Base-by-base conservation (phyloP, 2,888 invertebrate genomes). In the Pycnomerus fuliginosus region DNA sequence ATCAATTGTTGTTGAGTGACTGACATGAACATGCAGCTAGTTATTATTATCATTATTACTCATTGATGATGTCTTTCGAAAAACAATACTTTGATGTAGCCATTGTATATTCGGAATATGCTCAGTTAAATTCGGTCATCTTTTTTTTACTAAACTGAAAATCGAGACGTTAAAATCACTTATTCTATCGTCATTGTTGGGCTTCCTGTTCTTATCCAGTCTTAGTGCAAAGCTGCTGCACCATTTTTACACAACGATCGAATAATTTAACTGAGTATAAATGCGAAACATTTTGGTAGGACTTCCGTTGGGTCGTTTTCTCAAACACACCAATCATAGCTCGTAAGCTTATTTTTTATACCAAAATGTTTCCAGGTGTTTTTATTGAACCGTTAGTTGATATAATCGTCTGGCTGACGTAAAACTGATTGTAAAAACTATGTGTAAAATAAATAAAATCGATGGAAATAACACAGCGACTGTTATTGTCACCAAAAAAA, bases 391-490 rank as follows among this genome's bases (percentile, higher is more conserved):
- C 13, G 13, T 34, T 25, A 63, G 59, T 55, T 61, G 64, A 56
- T 34, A 56, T 62, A 65, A 61, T 59, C 60, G 54, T 51, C 48
- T 55, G 55, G 61, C 62, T 61, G 57, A 61, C 55, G 54, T 63
- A 65, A 60, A 48, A 50, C 61, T 64, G 62, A 60, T 62, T 62
- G 64, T 65, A 64, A 58, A 63, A 46, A 56, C 56, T 60, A 57
- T 68, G 53, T 67, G 61, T 62, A 62, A 66, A 58, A 64, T 58
- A 61, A 59, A 53, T 61, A 62, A 64, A 57, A 49, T 49, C 55
- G 48, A 54, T 40, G 39, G 60, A 62, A 64, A 61, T 49, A 60
- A 62, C 64, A 62, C 64, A 67, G 63, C 62, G 65, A 64, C 60
- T 58, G 58, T 47, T 30, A 36, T 16, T 15, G 3, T 17, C 12